Evolutionary conservation across 2,888 invertebrate genomes (phyloP), one percentile per base, ranked within the genome.

Genomic region (Sphaeridia pumilis): DNA sequence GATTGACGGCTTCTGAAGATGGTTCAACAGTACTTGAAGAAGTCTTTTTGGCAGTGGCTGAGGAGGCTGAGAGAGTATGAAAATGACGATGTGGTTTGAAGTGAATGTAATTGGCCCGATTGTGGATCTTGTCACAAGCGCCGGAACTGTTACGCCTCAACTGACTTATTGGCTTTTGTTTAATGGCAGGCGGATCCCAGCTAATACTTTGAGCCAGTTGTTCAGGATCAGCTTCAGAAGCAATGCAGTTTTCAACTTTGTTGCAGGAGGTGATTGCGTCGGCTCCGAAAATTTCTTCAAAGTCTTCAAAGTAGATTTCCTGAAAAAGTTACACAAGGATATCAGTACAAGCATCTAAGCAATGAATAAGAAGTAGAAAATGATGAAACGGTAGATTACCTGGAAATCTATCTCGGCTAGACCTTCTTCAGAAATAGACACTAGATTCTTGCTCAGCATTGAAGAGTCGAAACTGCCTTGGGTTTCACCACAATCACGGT

Each of bases 241-340:
- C 51, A 7, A 63, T 56, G 54, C 59, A 61, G 46, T 59, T 60
- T 48, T 61, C 60, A 63, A 76, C 82, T 76, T 85, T 85, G 74
- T 85, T 84, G 72, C 85, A 86, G 58, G 84, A 84, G 63, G 85
- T 85, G 70, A 86, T 85, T 70, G 84, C 84, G 70, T 85, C 84
- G 34, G 55, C 62, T 1, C 46, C 56, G 49, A 64, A 60, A 44
- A 62, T 62, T 36, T 63, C 63, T n/a, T 61, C 64, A 59, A 60
- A 60, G 56, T 63, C 63, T 51, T 63, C 63, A 56, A 62, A 62
- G 42, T 65, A 64, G 54, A 65, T 60, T 52, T 65, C 65, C 60
- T 65, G 51, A 28, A 57, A 22, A 38, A 54, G 35, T 22, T 50
- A 52, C 41, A 24, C 17, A 21, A 44, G 17, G 27, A 25, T 41